A percentile compares a stretch with the other conserved stretches of the same genome.
Conservation (phyloP, 2,113 vertebrate genomes). For the Indicator maculatus region DNA sequence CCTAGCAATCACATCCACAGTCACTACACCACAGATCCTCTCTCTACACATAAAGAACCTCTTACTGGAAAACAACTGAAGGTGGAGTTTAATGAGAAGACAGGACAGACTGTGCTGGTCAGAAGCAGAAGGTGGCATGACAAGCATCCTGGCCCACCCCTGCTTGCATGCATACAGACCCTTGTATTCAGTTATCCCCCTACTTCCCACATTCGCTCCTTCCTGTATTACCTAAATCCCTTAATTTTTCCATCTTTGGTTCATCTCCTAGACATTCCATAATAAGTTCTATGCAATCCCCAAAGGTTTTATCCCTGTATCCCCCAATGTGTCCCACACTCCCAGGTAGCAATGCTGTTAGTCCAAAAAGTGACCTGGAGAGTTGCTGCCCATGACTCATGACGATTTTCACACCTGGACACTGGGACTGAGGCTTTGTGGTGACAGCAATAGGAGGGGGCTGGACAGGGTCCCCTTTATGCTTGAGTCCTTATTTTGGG, state of each 20-base stretch:
- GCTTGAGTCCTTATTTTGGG: not conserved
- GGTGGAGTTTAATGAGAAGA: not conserved
- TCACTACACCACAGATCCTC: not conserved
- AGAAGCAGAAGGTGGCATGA: not conserved
- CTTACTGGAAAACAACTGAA: not conserved
- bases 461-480: not conserved
- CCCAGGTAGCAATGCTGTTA: not conserved
- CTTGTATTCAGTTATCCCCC: not conserved
- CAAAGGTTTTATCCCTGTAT: not conserved
- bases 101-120: not conserved
- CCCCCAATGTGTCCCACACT: fast-evolving
- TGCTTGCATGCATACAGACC: not conserved
- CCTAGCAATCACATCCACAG: not conserved
- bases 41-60: not conserved
- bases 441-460: not conserved
- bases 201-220: not conserved
- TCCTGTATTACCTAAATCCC: not conserved
- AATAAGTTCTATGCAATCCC: not conserved
- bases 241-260: not conserved
- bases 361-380: not conserved
- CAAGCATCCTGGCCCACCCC: not conserved
- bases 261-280: not conserved
- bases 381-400: fast-evolving
- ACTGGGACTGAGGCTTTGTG: not conserved
- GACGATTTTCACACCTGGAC: not conserved